phyloP scores from a whole-genome alignment of 2,113 vertebrate genomes.

The Perccottus glenii region DNA sequence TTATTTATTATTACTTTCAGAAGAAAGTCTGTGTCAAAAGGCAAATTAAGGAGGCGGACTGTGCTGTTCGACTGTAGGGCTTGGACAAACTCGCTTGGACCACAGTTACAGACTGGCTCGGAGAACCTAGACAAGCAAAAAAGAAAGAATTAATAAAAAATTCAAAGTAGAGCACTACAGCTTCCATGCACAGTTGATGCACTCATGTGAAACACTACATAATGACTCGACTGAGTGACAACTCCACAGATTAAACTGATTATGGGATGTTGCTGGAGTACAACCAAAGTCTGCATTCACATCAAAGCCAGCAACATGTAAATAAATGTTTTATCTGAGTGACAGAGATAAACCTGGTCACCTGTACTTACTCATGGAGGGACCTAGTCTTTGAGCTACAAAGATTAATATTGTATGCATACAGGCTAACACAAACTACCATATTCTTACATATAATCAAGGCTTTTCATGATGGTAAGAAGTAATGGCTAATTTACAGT shows the following conservation, averaged over 20 bases:
- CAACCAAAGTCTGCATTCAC: slow-evolving; percentile 27
- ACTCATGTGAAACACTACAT: slow-evolving; percentile 29
- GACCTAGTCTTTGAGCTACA: background rate
- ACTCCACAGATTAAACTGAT: slow-evolving; percentile 53
- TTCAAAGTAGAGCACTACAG: slow-evolving; percentile 26
- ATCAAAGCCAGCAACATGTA: slow-evolving; percentile 23
- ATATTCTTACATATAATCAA: no score
- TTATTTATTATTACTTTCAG: slow-evolving; percentile 55
- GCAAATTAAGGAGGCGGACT: slow-evolving; percentile 58
- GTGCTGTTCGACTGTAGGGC: slow-evolving; percentile 45
- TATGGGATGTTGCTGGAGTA: slow-evolving; percentile 32
- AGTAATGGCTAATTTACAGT: no score
- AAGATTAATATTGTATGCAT: no score
- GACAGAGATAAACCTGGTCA: slow-evolving; percentile 2
- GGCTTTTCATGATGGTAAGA: no score
- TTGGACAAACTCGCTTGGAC: slow-evolving; percentile 47
- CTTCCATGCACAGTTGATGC: slow-evolving; percentile 15
- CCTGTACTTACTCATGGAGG: background rate
- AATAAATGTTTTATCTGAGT: slow-evolving; percentile 29
- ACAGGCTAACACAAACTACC: no score
- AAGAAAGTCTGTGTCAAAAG: slow-evolving; percentile 56
- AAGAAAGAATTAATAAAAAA: slow-evolving; percentile 30
- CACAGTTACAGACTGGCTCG: slow-evolving; percentile 51
- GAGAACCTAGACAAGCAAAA: slow-evolving; percentile 48
- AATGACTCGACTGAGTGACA: slow-evolving; percentile 45